Evolutionary conservation across 2,888 invertebrate species (phyloP).

Genomic region (Drosophila multiciliata): DNA sequence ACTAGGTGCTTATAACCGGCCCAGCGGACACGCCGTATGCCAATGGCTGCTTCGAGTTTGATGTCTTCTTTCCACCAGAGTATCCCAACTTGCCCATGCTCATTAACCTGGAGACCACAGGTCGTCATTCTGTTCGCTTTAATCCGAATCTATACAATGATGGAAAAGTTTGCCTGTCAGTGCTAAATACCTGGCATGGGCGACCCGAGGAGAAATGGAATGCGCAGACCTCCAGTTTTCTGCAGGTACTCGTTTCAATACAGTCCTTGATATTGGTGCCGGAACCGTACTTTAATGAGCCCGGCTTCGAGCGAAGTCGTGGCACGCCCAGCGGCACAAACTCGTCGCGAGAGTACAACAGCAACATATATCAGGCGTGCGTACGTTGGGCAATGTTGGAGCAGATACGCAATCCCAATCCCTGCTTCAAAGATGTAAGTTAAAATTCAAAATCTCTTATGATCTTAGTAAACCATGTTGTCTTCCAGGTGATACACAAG

Average conservation of each 20-base stretch:
- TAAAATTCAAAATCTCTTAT: not conserved
- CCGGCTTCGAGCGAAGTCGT: constrained; percentile 95
- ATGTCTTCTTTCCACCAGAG: constrained; percentile 95
- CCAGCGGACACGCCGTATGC: constrained; percentile 96
- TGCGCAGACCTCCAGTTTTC: constrained; percentile 96
- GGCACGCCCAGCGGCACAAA: constrained; percentile 95
- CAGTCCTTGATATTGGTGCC: constrained; percentile 96
- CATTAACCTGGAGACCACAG: constrained; percentile 96
- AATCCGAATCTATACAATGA: constrained; percentile 98
- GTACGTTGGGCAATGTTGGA: constrained; percentile 99
- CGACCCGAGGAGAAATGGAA: constrained; percentile 99
- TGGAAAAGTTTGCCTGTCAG: constrained; percentile 97
- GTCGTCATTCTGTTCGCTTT: constrained; percentile 94
- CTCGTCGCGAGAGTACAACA: constrained; percentile 97
- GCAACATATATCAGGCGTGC: constrained; percentile 97
- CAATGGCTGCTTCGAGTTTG: constrained; percentile 96
- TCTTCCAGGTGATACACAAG: constrained; percentile 91
- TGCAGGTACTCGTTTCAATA: constrained; percentile 96
- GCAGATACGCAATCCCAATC: constrained; percentile 94
- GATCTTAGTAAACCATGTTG: not conserved
- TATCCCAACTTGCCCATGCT: constrained; percentile 94
- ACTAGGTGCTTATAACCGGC: constrained; percentile 94
- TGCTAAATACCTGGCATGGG: constrained; percentile 98
- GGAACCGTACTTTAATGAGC: constrained; percentile 98
- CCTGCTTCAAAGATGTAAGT: constrained; percentile 94